phyloP scores from a whole-genome alignment of 2,113 vertebrate species.

The Caloenas nicobarica region DNA sequence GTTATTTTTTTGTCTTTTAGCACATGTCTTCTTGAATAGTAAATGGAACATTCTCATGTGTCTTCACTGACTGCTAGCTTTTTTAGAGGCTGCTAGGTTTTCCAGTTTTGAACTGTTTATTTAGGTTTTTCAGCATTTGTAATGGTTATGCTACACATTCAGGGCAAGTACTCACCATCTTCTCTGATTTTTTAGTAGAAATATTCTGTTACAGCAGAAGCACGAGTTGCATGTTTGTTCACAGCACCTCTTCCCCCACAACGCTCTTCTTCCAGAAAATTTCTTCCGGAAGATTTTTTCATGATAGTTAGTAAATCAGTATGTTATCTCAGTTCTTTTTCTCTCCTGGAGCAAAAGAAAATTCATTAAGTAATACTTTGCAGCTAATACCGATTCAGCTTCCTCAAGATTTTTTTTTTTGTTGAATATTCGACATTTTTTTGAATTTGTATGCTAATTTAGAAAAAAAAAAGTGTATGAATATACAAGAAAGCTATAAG shows the following conservation, averaged over 20 bases:
- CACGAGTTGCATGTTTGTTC: not conserved
- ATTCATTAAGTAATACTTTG: not conserved
- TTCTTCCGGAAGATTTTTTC: not conserved
- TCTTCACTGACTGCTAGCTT: not conserved
- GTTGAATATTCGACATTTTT: not conserved
- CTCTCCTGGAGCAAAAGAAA: not conserved
- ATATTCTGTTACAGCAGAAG: not conserved
- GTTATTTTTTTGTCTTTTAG: not conserved
- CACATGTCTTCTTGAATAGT: not conserved
- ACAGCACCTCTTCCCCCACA: not conserved
- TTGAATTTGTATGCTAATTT: not conserved
- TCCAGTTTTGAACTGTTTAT: not conserved
- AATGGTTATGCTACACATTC: not conserved
- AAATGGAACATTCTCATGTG: not conserved
- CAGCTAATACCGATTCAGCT: not conserved
- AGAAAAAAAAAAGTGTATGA: not conserved
- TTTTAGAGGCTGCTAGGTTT: not conserved
- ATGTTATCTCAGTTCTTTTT: not conserved
- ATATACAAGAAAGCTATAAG: not conserved
- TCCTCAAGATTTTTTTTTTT: not conserved
- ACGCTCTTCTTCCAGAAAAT: not conserved
- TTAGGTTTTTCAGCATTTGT: not conserved
- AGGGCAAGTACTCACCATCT: not conserved
- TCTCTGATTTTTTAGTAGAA: not conserved
- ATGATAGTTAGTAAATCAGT: not conserved